A percentile compares a stretch with the other conserved stretches of the same genome.
Evolutionary conservation across 2,797 vertebrate species (phyloP).

Genomic region (Zonotrichia albicollis): DNA sequence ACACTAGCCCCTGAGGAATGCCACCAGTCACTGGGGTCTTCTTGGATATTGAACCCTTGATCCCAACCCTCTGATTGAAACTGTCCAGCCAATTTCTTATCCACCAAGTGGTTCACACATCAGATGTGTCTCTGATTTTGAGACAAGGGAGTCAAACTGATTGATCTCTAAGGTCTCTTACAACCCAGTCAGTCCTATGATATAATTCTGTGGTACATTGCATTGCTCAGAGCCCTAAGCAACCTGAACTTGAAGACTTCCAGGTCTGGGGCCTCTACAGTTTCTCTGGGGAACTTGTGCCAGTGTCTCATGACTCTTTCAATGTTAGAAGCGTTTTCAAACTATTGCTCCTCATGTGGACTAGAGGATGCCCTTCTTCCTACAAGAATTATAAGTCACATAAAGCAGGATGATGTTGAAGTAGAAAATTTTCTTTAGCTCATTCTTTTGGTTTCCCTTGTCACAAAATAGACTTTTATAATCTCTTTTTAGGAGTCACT

Average conservation of each 20-base stretch:
- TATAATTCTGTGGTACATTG: background rate
- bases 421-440: background rate
- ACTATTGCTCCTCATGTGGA: background rate
- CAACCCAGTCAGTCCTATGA: background rate
- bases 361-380: background rate
- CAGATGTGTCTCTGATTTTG: background rate
- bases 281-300: background rate
- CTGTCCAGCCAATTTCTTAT: background rate
- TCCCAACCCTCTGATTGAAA: background rate
- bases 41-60: background rate
- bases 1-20: background rate
- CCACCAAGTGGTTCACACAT: background rate
- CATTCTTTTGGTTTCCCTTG: background rate
- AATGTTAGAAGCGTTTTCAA: background rate
- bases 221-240: background rate
- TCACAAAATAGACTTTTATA: background rate
- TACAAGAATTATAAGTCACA: background rate
- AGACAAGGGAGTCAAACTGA: background rate
- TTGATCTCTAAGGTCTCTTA: rapidly evolving
- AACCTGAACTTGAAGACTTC: background rate
- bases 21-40: background rate
- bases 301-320: background rate
- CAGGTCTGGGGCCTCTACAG: background rate
- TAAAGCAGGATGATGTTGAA: background rate
- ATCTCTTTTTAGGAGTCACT: background rate